Evolutionary conservation across 2,888 invertebrate genomes (phyloP), one percentile per base, ranked within the genome.

Genomic region (Acleris literana): DNA sequence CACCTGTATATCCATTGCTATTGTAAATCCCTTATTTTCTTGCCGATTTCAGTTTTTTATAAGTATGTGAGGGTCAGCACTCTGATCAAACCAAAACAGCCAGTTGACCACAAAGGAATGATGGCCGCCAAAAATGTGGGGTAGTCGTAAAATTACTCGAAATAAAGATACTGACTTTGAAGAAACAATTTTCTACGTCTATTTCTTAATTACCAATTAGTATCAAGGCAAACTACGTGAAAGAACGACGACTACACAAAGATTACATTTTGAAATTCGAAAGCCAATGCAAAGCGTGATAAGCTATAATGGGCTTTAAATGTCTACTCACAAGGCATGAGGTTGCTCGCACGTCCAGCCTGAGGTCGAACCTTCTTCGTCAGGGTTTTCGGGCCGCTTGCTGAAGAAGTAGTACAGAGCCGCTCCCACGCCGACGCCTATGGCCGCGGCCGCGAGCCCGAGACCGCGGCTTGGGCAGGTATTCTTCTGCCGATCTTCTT

Each of bases 401-500:
- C 78, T 89, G 71, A 89, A 88, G 76, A 85, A 85, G 80, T 92
- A 92, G 79, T 89, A 92, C 72, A 92, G 66, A 20, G 91, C 91
- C 3, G 91, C 90, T 57, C 91, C 92, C 75, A 92, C 86, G 0
- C 91, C 90, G 59, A 90, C 88, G 69, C 91, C 90, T 68, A 91
- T 81, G 0, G 89, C 92, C 64, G 90, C 88, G 17, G 87, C 90
- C 54, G 90, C 91, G 1, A 90, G 72, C 4, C 88, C 92, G 0
- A 89, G 73, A 0, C 91, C 91, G 57, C 88, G 85, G 76, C 85
- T 83, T 69, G 88, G 70, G 74, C 89, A 86, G 67, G 68, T 79
- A 51, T 79, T 85, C 68, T 88, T 88, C 62, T 82, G 76, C 20
- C 79, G 73, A 46, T 90, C 87, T 70, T 90, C 87, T 66, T 89